These are phyloP conservation scores for Carposina sasakii DNA, from an alignment of 1,140 invertebrate genomes.

Conservation along the genomic window DNA sequence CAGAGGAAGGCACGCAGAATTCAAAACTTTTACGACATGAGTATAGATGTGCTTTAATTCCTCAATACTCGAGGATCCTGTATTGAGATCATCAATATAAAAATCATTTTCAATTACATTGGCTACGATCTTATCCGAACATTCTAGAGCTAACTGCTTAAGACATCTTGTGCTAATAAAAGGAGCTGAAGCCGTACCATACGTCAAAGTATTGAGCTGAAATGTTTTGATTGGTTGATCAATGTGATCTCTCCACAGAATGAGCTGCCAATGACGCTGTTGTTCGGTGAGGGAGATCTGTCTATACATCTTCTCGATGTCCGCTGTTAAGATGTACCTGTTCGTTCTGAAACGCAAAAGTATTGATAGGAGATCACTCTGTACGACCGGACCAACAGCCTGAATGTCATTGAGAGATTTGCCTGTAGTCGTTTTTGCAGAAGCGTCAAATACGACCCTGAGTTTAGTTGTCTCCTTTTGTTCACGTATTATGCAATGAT, in stretches of 20 bases:
- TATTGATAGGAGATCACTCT: neutral
- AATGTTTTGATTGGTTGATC: neutral
- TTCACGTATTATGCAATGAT: neutral
- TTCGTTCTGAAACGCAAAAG: neutral
- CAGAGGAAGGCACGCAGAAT: constrained; percentile 9
- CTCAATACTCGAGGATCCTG: neutral
- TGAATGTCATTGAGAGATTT: neutral
- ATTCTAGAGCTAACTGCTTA: neutral
- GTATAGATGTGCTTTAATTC: constrained; percentile 2
- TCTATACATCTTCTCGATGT: constrained; percentile 20
- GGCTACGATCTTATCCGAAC: neutral
- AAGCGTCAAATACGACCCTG: neutral
- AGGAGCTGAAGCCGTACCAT: constrained; percentile 12
- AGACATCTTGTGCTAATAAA: constrained; percentile 25
- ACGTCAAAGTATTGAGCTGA: neutral
- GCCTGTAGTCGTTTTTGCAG: neutral
- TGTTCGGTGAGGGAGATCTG: neutral
- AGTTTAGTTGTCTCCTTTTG: neutral
- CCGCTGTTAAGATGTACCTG: constrained; percentile 9
- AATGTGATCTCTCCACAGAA: neutral
- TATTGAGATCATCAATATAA: neutral
- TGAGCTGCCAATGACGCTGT: neutral
- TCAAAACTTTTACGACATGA: constrained; percentile 2
- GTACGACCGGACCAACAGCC: neutral
- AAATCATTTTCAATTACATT: neutral